Evolutionary conservation across 1,140 invertebrate genomes (phyloP), one percentile per base, ranked within the genome.

Genomic region (Zophobas morio): DNA sequence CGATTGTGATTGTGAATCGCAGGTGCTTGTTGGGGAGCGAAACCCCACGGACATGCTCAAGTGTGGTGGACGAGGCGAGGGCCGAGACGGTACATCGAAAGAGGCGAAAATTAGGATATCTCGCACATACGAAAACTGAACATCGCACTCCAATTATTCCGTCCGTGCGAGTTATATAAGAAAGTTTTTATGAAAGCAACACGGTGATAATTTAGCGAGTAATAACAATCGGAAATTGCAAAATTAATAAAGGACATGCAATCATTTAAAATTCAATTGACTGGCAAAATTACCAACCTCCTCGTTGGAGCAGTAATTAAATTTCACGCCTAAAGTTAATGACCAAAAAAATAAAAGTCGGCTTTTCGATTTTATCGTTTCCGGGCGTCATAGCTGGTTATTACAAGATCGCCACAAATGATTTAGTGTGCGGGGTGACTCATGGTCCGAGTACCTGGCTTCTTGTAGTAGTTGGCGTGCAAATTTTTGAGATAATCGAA

Each of bases 191-290:
- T 54, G 53, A 32, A 32, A 54, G 53, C 33, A 54, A 34, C 33
- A 54, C 35, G 32, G 53, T 33, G 33, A 20, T 54, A 54, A 54
- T 32, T 54, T 32, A 54, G 53, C 56, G 56, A 36, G 36, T 35
- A 8, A 35, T 39, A 60, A 60, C 36, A 60, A 60, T 60, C 33
- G 56, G 56, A 60, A 60, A 60, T 60, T 36, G 56, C 35, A 36
- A 60, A 60, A 60, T 60, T 60, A 60, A 60, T 60, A 60, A 60
- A 39, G 37, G 56, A 60, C 56, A 60, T 60, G 56, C 56, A 60
- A 60, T 60, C 56, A 60, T 60, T 60, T 6, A 8, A 60, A 60
- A 60, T 39, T 60, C 56, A 60, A 39, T 60, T 60, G 56, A 60
- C 5, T 60, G 56, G 56, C 35, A 60, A 60, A 60, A 60, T 60